phyloP scores from a whole-genome alignment of 2,113 vertebrate species.

The Antidorcas marsupialis region DNA sequence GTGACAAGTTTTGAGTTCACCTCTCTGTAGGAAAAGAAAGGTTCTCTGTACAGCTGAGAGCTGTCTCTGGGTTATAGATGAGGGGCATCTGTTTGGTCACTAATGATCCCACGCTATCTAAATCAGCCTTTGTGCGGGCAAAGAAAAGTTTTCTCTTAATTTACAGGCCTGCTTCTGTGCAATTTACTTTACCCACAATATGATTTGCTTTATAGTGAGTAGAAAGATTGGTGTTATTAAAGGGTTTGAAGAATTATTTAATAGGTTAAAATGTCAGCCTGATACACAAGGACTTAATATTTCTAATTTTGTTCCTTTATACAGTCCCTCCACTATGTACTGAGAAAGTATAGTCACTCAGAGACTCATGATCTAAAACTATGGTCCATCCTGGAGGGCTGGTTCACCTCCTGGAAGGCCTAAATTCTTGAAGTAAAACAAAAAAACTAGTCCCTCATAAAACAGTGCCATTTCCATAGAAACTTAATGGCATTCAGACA shows the following conservation, averaged over 20 bases:
- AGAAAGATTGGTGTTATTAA: neutral
- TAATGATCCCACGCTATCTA: conserved; percentile 40
- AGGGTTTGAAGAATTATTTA: conserved; percentile 15
- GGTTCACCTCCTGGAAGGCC: neutral
- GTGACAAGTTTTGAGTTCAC: conserved; percentile 80
- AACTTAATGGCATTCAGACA: neutral
- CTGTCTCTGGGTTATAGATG: conserved; percentile 67
- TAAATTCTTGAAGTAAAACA: neutral
- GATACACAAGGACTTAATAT: neutral
- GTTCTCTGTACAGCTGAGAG: conserved; percentile 64
- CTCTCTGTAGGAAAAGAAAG: conserved; percentile 64
- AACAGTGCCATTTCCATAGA: neutral
- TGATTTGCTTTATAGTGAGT: neutral
- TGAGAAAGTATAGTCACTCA: neutral
- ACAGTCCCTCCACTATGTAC: neutral
- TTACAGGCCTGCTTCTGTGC: neutral
- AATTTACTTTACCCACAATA: neutral
- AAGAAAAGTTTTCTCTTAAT: conserved; percentile 33
- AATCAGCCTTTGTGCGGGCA: neutral
- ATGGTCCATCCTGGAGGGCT: neutral
- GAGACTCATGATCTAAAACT: neutral
- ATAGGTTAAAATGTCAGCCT: neutral
- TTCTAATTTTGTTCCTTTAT: neutral
- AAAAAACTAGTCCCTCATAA: neutral
- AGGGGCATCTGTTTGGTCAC: conserved; percentile 44